Evolutionary conservation across 1,140 invertebrate genomes (phyloP), one percentile per base, ranked within the genome.

Genomic region (Drosophila nasuta): DNA sequence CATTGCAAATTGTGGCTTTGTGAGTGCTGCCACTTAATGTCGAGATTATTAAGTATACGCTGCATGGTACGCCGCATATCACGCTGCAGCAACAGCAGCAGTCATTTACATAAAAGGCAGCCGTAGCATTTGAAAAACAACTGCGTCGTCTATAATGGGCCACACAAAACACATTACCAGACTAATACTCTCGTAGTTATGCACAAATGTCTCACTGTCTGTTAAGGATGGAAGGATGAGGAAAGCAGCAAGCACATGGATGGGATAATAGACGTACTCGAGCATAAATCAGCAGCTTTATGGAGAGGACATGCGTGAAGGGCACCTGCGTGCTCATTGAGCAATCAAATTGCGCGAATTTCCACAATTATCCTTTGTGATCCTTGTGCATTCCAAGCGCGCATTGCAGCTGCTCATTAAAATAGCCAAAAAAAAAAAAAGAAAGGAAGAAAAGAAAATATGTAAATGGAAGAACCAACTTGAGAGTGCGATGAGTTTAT

Each of bases 41-140:
- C 67, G 60, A 62, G 69, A 80, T 81, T 85, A 88, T 88, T 88
- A 89, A 88, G 81, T 83, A 89, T 69, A 83, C 77, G 67, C 56
- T 54, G 80, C 70, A 70, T 79, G 81, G 58, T 62, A 72, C 76
- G 48, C 6, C 45, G 62, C 67, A 58, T 72, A 65, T 48, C 77
- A 68, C 56, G 69, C 64, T 86, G 82, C 77, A 85, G 67, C 70
- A 35, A 45, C 20, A 43, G 38, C 30, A 30, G 13, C 48, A 51
- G 65, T 71, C 79, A 85, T 85, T 85, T 85, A 71, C 70, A 72
- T 75, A 77, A 87, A 80, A 74, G 74, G 62, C 65, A 73, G 63
- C 62, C 67, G 58, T 51, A 63, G 54, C 30, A 71, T 75, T 82
- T 64, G 46, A 73, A 73, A 78, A 75, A 63, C 58, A 79, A 69